phyloP scores from a whole-genome alignment of 1,140 invertebrate genomes.

The Dendroctonus ponderosae region DNA sequence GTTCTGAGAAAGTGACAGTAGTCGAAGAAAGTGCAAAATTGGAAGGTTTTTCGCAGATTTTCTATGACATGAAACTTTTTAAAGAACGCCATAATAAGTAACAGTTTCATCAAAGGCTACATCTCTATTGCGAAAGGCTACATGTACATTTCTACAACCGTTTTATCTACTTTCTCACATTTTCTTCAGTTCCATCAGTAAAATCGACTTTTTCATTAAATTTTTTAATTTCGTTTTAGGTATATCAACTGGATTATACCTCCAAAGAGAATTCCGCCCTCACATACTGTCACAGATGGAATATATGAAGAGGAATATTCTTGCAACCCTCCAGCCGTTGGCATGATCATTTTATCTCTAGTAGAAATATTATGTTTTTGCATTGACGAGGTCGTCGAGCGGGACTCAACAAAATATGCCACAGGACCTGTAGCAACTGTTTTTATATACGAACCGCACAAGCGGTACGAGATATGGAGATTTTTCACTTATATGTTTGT shows the following conservation, averaged over 20 bases:
- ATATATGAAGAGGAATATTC: constrained; percentile 83
- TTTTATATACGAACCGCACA: constrained; percentile 89
- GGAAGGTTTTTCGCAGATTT: too few species aligned
- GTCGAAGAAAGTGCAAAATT: too few species aligned
- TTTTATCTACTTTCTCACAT: too few species aligned
- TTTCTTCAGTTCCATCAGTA: too few species aligned
- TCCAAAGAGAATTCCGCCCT: constrained; percentile 16
- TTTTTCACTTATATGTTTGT: constrained; percentile 96
- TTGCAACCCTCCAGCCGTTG: constrained; percentile 81
- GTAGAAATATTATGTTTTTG: constrained; percentile 70
- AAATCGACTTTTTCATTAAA: too few species aligned
- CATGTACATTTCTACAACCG: background rate
- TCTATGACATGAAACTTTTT: too few species aligned
- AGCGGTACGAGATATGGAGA: constrained; percentile 86
- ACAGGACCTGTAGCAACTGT: constrained; percentile 71
- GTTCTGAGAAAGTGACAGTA: too few species aligned
- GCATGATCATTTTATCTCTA: constrained; percentile 77
- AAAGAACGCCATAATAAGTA: background rate
- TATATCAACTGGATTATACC: constrained; percentile 47
- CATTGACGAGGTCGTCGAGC: constrained; percentile 57
- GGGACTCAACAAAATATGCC: constrained; percentile 50
- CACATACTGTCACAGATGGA: constrained; percentile 38
- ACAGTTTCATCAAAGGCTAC: background rate
- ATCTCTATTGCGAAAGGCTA: background rate
- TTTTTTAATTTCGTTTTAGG: constrained; percentile 13